Evolutionary conservation across 2,113 vertebrate species (phyloP), one percentile per base, ranked within the genome.

Genomic region (Zosterops pallidus): DNA sequence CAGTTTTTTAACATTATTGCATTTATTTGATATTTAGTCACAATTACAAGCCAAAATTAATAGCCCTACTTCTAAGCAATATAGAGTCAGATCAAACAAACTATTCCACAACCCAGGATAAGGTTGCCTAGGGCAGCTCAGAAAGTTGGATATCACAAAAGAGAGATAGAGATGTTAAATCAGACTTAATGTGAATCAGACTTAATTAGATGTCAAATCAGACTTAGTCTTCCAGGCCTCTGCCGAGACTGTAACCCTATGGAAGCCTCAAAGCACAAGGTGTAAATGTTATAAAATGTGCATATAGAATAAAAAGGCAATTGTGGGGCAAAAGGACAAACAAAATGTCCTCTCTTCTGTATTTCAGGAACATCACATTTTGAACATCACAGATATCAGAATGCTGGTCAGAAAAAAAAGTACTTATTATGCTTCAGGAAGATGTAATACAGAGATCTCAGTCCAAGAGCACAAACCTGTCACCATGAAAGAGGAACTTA

Each of bases 1-100:
- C 5, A 0, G 0, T n/a, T 71, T 64, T 85, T 76, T 37, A 52
- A 15, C 2, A 2, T 5, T 67, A 68, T 69, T 75, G 14, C 3
- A 42, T 68, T 49, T 41, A 44, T 81, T 89, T 62, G 7, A 37
- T 20, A 44, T 20, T 74, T 81, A 81, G 7, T 60, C 74, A 24
- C 10, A 62, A 62, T 74, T 53, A 41, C 12, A 65, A 69, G 28
- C 5, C 26, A 78, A 91, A 91, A 87, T 49, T 35, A 70, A 74
- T 31, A 44, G 31, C 13, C 21, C 14, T 49, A n/a, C 19, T 72
- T 91, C 16, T 60, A 56, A 80, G n/a, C 6, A 33, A 47, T 33
- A 16, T 29, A 22, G 81, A 68, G 26, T 77, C 55, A 52, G 37
- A 69, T 35, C 6, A 55, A 68, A 39, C 1, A 68, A 83, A 21